Evolutionary conservation across 2,797 vertebrate genomes (phyloP), one percentile per base, ranked within the genome.

Genomic region (Trematomus bernacchii): DNA sequence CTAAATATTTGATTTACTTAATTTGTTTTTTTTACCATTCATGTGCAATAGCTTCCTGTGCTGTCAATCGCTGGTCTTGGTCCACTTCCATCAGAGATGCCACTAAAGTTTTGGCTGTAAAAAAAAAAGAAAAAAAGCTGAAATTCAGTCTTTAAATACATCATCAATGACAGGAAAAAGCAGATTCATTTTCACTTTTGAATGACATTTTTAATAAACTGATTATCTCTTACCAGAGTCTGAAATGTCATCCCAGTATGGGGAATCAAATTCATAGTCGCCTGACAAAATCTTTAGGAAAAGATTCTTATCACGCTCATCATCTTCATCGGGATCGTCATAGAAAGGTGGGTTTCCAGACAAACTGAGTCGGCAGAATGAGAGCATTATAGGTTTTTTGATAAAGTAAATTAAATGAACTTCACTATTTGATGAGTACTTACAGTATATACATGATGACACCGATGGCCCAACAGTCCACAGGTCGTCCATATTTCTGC

Each of bases 381-480:
- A 67, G 0, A 62, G 37, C 58, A 61, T 67, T 5, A 60, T 5
- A 48, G 14, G 6, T 42, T 8, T 77, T 51, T 23, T 27, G 7
- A 18, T 54, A 13, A 68, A 75, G 2, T 46, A 15, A 58, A 1
- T n/a, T 54, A 46, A 69, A 37, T 43, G 48, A 7, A 64, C 7
- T 12, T 67, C 2, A 9, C 3, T 16, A n/a, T 6, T n/a, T 10
- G 19, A 10, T 52, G 11, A 64, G 48, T 10, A 95, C 98, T 96
- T 92, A 99, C 98, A 99, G 96, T 92, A 99, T 99, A 86, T 99
- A 99, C 96, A 99, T 99, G 95, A 99, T 99, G 93, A 99, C 98
- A 1, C 98, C 98, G 0, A 99, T 97, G 62, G 98, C 98, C 98
- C 98, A 99, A 89, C 97, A 99, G 93, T 99, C 98, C 79, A 99